phyloP scores from a whole-genome alignment of 1,140 invertebrate genomes.

The Drosophila tristis region DNA sequence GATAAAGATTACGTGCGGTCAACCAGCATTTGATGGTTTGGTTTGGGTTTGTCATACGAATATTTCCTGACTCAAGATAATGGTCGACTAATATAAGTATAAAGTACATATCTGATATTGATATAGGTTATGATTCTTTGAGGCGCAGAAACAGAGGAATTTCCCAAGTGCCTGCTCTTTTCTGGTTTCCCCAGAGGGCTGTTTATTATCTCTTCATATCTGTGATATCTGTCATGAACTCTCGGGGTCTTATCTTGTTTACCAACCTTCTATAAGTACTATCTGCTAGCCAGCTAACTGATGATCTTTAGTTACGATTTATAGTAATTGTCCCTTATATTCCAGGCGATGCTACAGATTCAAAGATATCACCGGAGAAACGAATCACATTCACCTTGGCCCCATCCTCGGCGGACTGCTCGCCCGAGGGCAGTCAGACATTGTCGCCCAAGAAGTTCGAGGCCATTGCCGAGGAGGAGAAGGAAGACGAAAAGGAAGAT shows the following conservation, averaged over 20 bases:
- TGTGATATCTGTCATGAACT: conserved; percentile 37
- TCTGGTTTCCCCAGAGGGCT: not conserved
- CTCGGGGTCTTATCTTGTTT: conserved; percentile 34
- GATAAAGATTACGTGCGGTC: conserved; percentile 30
- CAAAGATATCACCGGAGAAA: conserved; percentile 54
- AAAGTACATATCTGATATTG: not conserved
- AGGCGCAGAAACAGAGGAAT: not conserved
- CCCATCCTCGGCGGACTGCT: conserved; percentile 54
- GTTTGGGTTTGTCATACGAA: conserved; percentile 4
- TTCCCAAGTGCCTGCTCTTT: not conserved
- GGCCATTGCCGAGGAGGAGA: conserved; percentile 74
- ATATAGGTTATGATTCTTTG: too few species aligned
- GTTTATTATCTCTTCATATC: conserved; percentile 33
- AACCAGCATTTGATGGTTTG: not conserved
- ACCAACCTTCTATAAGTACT: conserved; percentile 24
- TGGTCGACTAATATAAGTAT: not conserved
- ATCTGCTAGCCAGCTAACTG: conserved; percentile 13
- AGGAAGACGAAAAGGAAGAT: conserved; percentile 63
- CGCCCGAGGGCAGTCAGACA: conserved; percentile 74
- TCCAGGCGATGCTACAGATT: conserved; percentile 59
- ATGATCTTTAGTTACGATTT: not conserved
- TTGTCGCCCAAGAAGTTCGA: conserved; percentile 75
- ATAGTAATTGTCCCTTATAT: not conserved
- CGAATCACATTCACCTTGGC: conserved; percentile 77
- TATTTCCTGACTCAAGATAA: conserved; percentile 5